Evolutionary conservation across 2,113 vertebrate genomes (phyloP).

Genomic region (sheep (Ovis aries)): ARS-UI_Ramb_v3.0 NC_056054.1:248504501-248505000

Average conservation of each 20-base stretch:
- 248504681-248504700: neutral
- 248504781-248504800: neutral
- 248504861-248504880: neutral
- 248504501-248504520: neutral
- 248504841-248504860: neutral
- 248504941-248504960: neutral
- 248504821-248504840: neutral
- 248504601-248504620: too few relatives aligned
- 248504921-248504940: too few relatives aligned
- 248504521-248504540: neutral
- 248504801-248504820: neutral
- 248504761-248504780: neutral
- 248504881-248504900: neutral
- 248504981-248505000: neutral
- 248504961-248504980: neutral
- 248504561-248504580: neutral
- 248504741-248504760: neutral
- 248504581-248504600: neutral
- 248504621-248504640: neutral
- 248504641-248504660: neutral
- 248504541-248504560: neutral
- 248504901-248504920: accelerated
- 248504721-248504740: neutral
- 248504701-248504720: neutral
- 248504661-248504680: neutral